Evolutionary conservation across 2,113 vertebrate species (phyloP).

Genomic region (Phasianus colchicus): DNA sequence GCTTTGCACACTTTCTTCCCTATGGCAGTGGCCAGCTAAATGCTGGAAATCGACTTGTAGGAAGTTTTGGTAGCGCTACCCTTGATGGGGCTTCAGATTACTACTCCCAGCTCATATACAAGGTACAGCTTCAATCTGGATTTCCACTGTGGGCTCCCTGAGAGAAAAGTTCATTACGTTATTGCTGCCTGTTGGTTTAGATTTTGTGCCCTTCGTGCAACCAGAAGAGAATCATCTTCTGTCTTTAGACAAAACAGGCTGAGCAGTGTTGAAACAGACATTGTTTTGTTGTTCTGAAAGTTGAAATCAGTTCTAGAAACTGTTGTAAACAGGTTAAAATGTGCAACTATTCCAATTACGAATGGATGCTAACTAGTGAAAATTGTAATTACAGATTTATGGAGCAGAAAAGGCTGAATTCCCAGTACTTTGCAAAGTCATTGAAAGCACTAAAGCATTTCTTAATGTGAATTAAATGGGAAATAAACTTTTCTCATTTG

Average conservation of each 20-base stretch:
- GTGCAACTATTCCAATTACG: neutral
- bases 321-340: conserved; percentile 4
- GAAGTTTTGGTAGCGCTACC: conserved; percentile 91
- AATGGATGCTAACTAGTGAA: neutral
- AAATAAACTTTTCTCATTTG: conserved; percentile 22
- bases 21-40: conserved; percentile 90
- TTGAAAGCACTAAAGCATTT: conserved; percentile 5
- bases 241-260: neutral
- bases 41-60: conserved; percentile 87
- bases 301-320: neutral
- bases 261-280: neutral
- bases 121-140: conserved; percentile 72
- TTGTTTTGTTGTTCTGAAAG: neutral
- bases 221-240: neutral
- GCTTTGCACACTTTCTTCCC: conserved; percentile 92
- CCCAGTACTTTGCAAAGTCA: neutral
- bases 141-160: neutral
- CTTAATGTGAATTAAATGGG: conserved; percentile 28
- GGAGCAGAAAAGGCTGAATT: conserved; percentile 32
- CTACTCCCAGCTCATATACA: conserved; percentile 96
- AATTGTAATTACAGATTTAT: conserved; percentile 30
- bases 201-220: neutral
- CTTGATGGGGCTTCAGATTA: conserved; percentile 94
- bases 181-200: neutral
- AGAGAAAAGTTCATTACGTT: neutral